phyloP scores from a whole-genome alignment of 2,113 vertebrate genomes.

The Corythoichthys intestinalis region DNA sequence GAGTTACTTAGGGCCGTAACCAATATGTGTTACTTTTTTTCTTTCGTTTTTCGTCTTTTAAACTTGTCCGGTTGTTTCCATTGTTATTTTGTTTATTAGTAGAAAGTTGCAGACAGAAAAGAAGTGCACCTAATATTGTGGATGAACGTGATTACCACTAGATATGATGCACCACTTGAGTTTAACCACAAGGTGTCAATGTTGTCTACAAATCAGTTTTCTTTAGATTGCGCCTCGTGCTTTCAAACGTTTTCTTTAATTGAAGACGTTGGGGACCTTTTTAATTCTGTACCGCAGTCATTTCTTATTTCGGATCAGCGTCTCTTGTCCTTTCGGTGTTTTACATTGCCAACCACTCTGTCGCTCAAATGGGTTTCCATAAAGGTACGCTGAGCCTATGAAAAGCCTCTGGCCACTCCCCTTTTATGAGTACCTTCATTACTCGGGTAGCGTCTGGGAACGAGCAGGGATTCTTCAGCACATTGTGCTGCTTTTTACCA shows the following conservation, averaged over 20 bases:
- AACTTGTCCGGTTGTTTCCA: too few species aligned
- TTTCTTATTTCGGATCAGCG: background rate
- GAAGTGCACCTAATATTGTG: background rate
- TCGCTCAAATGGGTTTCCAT: background rate
- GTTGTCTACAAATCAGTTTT: background rate
- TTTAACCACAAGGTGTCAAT: background rate
- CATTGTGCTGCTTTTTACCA: background rate
- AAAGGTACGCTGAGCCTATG: conserved; percentile 43
- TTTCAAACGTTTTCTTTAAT: background rate
- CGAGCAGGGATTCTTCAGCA: conserved; percentile 11
- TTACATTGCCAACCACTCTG: background rate
- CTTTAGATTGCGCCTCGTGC: background rate
- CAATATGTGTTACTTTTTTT: too few species aligned
- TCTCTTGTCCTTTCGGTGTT: background rate
- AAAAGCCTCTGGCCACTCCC: conserved; percentile 44
- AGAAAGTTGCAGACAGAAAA: too few species aligned
- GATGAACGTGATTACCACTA: background rate
- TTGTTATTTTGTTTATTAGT: too few species aligned
- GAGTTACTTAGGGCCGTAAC: too few species aligned
- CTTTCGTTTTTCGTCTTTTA: too few species aligned
- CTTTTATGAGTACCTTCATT: conserved; percentile 45
- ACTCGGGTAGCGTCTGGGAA: conserved; percentile 10
- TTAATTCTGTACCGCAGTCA: background rate
- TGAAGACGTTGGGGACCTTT: background rate
- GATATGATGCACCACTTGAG: background rate